Base-by-base conservation (phyloP, 1,140 invertebrate species). In the Galleria mellonella region DNA sequence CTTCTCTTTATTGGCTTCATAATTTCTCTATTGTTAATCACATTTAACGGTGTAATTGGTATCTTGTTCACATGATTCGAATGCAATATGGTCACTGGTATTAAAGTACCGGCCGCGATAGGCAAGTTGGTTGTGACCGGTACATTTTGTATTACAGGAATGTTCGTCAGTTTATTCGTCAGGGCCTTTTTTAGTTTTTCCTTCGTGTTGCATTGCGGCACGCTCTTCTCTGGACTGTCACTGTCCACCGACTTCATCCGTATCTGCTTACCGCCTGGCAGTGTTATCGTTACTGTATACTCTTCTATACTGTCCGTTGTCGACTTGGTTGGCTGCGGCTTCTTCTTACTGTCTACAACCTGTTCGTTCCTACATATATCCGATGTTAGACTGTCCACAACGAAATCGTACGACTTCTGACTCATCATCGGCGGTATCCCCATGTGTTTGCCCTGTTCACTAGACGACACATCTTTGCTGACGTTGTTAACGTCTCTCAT, bases 341-440 rank as follows among this genome's bases (percentile, higher is more conserved):
- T 50, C 42, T 39, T 35, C 14, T 40, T 39, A 11, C 35, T 45
- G 17, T 23, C 17, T 23, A 23, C 6, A 2, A 31, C 14, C 38
- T 43, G 43, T 44, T 73, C 57, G 10, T 68, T 62, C 0, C 30
- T 12, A 37, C 48, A 55, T 13, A 57, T 43, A 31, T 83, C 76
- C 4, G 55, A 55, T 0, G 69, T 76, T 12, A 84, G 41, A 15
- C 71, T 79, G n/a, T 84, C 81, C 0, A 84, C 76, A 1, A 84
- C 78, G 13, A 58, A 71, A 38, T 84, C 81, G 53, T 83, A 39
- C 0, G 78, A 84, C 32, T 72, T 73, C 27, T 84, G 81, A 42
- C 72, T 77, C 78, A 84, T 83, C 13, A 84, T 83, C 1, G 76
- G 74, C 4, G 75, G 76, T 9, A 73, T 23, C 6, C 2, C 6